Base-by-base conservation (phyloP, 2,113 vertebrate species). In the Sceloporus tristichus region DNA sequence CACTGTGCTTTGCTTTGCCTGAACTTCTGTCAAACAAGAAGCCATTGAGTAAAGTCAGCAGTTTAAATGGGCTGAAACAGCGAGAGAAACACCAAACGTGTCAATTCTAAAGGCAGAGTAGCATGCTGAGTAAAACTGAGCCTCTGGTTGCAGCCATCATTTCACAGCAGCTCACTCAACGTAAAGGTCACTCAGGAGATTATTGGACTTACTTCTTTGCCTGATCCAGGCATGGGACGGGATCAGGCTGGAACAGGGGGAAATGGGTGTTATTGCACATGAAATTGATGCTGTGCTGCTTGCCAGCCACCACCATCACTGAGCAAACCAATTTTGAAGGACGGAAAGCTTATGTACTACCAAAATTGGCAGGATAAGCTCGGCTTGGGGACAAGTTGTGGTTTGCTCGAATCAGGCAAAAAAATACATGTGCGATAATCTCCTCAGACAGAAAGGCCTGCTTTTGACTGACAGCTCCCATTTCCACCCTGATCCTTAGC, bases 61-160 rank as follows among this genome's bases (percentile, higher is more conserved):
- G 87, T 94, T 93, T 86, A 91, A 92, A 86, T 84, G 92, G 86
- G 93, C 91, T 27, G 25, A 80, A 84, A 1, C 77, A 68, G 40
- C 87, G 38, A 86, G 75, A 91, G 73, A 76, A 6, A 48, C 48
- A 66, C 65, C 90, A 90, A 48, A 77, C 66, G 80, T 66, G 75
- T 18, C 88, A 91, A 21, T 88, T 90, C 93, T 94, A 94, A 95
- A 95, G 95, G 95, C 93, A 94, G 93, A 59, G 66, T 82, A 85
- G 0, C 62, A 74, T 25, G 87, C 92, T 95, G 95, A 95, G 94
- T 95, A 95, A 96, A 96, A 95, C n/a, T 38, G 92, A 62, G 78
- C 91, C 90, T 92, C 81, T 70, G 89, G 82, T 38, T 73, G 82
- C 89, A 93, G 11, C 83, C 90, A 89, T 94, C 86, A 56, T 95